phyloP scores from a whole-genome alignment of 2,113 vertebrate genomes.

The Xenotilapia flavipinnis region DNA sequence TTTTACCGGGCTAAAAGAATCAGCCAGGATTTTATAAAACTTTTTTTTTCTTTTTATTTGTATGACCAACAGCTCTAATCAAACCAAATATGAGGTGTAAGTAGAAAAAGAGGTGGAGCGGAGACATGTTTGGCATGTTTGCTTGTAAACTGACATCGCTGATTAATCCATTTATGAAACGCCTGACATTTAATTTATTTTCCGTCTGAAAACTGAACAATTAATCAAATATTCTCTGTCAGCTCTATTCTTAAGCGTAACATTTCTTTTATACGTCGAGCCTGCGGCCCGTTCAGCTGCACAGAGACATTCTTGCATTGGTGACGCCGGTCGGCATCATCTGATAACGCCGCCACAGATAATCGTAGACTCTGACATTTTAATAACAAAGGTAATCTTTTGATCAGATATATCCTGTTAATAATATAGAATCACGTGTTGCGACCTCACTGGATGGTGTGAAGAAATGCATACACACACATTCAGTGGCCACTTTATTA shows the following conservation, averaged over 20 bases:
- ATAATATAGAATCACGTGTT: not conserved
- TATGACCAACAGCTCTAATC: not conserved
- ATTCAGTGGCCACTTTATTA: not conserved
- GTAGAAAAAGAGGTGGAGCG: not conserved
- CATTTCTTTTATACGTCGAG: rapidly evolving
- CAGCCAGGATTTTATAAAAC: not conserved
- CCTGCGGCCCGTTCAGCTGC: not conserved
- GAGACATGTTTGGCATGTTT: not conserved
- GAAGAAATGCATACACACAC: rapidly evolving
- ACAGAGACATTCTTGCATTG: not conserved
- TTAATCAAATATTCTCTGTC: not conserved
- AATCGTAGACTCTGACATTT: not conserved
- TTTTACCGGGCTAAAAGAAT: not conserved
- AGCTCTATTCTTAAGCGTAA: not conserved
- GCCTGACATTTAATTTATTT: not conserved
- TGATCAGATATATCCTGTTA: not conserved
- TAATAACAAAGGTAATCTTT: not conserved
- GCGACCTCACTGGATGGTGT: rapidly evolving
- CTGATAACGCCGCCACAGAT: not conserved
- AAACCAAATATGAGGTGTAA: not conserved
- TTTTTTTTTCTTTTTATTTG: not conserved
- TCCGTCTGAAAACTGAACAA: not conserved
- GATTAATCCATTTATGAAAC: not conserved
- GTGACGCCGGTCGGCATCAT: not conserved
- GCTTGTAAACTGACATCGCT: not conserved